A percentile compares a stretch with the other conserved stretches of the same genome.
phyloP scores from a whole-genome alignment of 92 coral and sea anemone species.

The Zoanthus sansibaricus region DNA sequence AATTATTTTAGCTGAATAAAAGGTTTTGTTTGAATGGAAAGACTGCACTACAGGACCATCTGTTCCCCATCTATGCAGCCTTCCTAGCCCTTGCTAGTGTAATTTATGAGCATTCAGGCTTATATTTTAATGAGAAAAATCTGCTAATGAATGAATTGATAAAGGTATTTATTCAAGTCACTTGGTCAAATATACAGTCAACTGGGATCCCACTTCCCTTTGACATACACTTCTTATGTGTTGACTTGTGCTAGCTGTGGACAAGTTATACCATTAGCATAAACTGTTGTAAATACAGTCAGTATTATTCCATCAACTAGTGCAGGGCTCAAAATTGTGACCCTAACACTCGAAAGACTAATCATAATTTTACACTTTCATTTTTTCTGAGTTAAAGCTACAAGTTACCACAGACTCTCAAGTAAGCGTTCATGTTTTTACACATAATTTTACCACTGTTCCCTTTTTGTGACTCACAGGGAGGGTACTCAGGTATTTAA shows the following conservation, averaged over 20 bases:
- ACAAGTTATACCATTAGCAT: constrained; percentile 53
- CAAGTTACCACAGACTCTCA: constrained; percentile 43
- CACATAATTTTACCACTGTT: constrained; percentile 28
- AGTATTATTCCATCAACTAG: constrained; percentile 38
- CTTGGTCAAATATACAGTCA: constrained; percentile 46
- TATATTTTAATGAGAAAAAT: constrained; percentile 39
- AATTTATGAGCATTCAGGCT: constrained; percentile 50
- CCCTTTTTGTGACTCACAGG: constrained; percentile 50
- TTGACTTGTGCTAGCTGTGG: constrained; percentile 46
- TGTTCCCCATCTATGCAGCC: constrained; percentile 47
- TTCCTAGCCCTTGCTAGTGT: constrained; percentile 19
- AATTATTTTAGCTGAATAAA: constrained; percentile 49
- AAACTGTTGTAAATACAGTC: constrained; percentile 35
- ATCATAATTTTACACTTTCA: constrained; percentile 36
- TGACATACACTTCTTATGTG: constrained; percentile 24
- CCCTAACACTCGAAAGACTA: constrained; percentile 37
- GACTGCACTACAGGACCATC: constrained; percentile 47
- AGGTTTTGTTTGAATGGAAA: constrained; percentile 54
- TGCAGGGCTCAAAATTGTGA: constrained; percentile 35
- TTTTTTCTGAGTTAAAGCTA: constrained; percentile 42
- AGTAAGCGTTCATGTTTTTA: constrained; percentile 32
- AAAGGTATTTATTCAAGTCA: constrained; percentile 41
- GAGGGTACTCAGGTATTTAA: constrained; percentile 18
- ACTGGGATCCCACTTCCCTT: constrained; percentile 51
- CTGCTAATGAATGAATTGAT: constrained; percentile 38